These are phyloP conservation scores for Aphodius sticticus DNA, from an alignment of 2,888 invertebrate species.

Conservation along the genomic window DNA sequence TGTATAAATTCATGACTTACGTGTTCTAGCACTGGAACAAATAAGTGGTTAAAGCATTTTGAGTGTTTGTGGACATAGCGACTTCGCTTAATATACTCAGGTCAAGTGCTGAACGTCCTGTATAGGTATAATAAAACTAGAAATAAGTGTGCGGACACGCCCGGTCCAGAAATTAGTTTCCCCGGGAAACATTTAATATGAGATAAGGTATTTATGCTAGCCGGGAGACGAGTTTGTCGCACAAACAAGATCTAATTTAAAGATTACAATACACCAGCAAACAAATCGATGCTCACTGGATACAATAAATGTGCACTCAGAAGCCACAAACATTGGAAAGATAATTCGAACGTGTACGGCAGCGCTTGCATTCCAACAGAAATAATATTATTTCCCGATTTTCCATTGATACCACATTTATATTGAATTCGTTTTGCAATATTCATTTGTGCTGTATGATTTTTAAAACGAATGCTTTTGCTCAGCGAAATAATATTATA, in stretches of 20 bases:
- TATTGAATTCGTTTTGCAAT: not conserved
- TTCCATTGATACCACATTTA: not conserved
- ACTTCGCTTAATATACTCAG: too few relatives aligned
- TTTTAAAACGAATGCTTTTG: not conserved
- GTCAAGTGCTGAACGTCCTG: too few relatives aligned
- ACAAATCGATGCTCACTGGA: not conserved
- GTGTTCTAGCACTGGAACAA: too few relatives aligned
- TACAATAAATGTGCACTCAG: not conserved
- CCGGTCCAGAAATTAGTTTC: not conserved
- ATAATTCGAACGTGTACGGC: not conserved
- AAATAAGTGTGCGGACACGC: not conserved
- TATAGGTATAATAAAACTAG: too few relatives aligned
- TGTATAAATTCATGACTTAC: too few relatives aligned
- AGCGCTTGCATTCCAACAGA: not conserved
- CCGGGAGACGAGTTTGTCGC: slow-evolving; percentile 4
- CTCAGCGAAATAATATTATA: not conserved
- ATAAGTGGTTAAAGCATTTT: too few relatives aligned
- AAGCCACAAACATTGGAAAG: not conserved
- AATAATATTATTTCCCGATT: not conserved
- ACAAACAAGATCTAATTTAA: not conserved
- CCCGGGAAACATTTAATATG: not conserved
- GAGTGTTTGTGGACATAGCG: too few relatives aligned
- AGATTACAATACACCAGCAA: not conserved
- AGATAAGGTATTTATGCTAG: not conserved
- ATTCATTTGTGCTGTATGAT: not conserved